Conservation (phyloP, 2,113 vertebrate genomes). For the Rhabdomys dilectus region DNA sequence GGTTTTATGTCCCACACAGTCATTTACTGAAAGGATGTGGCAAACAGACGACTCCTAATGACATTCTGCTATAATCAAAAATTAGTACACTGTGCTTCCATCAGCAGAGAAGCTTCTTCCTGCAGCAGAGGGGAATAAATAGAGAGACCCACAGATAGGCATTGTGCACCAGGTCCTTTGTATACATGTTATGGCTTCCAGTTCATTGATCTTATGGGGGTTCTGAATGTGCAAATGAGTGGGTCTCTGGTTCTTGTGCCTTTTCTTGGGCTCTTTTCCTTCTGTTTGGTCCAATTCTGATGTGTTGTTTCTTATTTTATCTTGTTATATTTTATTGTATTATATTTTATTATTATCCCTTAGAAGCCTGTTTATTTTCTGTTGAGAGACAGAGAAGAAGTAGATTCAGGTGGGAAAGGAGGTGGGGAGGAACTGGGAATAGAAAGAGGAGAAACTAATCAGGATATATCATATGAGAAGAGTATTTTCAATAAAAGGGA, state of each 20-base stretch:
- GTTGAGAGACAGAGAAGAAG: neutral
- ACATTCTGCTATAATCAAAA: neutral
- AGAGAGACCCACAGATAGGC: neutral
- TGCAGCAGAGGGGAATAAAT: neutral
- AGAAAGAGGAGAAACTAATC: neutral
- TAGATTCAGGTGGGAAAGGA: neutral
- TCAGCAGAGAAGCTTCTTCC: neutral
- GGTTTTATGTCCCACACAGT: too few relatives aligned
- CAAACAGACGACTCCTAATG: neutral
- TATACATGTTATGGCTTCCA: neutral
- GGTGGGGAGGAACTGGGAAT: neutral
- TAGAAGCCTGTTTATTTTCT: neutral
- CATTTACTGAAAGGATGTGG: neutral
- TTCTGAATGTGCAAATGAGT: neutral
- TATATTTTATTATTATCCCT: neutral
- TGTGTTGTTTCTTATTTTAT: neutral
- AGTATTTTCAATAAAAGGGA: neutral
- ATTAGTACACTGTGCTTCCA: neutral
- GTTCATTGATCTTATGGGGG: neutral
- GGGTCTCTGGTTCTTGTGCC: neutral
- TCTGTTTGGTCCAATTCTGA: neutral
- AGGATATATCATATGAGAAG: neutral
- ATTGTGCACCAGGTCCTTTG: neutral
- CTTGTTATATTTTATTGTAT: neutral
- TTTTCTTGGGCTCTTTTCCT: neutral